Percentiles rank a stretch among this genome's conserved stretches.
These are phyloP conservation scores for Euglossa dilemma DNA, from an alignment of 1,140 invertebrate genomes.

Conservation along the genomic window DNA sequence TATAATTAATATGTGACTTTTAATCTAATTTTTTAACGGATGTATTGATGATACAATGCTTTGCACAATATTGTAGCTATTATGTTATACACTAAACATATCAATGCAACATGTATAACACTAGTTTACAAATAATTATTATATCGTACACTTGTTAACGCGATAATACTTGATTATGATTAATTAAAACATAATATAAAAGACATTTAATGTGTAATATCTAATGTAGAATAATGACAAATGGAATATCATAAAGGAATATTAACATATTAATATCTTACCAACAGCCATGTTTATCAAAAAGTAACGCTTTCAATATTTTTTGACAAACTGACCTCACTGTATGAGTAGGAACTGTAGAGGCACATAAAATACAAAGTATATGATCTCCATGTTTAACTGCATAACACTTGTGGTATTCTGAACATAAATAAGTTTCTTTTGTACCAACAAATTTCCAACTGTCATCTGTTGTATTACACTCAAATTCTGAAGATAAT, in stretches of 20 bases:
- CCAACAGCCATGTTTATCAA: slow-evolving; percentile 84
- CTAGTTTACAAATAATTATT: neutral
- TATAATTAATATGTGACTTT: neutral
- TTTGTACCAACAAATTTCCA: slow-evolving; percentile 74
- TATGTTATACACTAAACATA: too few species aligned
- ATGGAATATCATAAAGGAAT: neutral
- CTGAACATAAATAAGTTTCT: slow-evolving; percentile 92
- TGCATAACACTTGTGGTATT: slow-evolving; percentile 93
- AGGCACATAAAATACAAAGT: slow-evolving; percentile 87
- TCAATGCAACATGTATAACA: too few species aligned
- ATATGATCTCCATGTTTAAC: slow-evolving; percentile 84
- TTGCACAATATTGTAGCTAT: too few species aligned
- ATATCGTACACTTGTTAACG: neutral
- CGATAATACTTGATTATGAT: neutral
- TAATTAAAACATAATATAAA: slow-evolving; percentile 2
- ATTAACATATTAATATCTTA: slow-evolving; percentile 56
- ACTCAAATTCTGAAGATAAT: slow-evolving; percentile 46
- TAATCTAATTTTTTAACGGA: neutral
- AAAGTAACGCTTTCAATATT: slow-evolving; percentile 81
- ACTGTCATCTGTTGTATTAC: slow-evolving; percentile 39
- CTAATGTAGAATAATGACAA: neutral
- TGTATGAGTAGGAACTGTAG: slow-evolving; percentile 86
- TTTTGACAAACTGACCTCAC: slow-evolving; percentile 84
- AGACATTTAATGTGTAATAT: neutral
- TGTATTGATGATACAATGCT: neutral